A percentile compares a stretch with the other conserved stretches of the same genome.
These are phyloP conservation scores for Ophion obscuratus DNA, from an alignment of 2,888 invertebrate species.

Conservation along the genomic window DNA sequence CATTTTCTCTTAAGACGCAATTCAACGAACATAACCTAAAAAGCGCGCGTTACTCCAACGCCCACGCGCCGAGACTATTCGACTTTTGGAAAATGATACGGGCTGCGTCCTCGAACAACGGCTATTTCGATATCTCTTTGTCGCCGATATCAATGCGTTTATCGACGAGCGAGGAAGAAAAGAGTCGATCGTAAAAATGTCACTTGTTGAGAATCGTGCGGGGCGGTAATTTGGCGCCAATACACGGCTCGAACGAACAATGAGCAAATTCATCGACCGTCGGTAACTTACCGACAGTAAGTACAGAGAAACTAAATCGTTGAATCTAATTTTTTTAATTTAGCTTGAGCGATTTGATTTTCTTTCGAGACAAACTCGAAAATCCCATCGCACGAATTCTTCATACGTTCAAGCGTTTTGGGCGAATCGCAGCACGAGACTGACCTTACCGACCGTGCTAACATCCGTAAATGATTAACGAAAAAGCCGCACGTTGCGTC, in stretches of 20 bases:
- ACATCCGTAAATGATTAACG: not conserved
- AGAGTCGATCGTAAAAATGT: not conserved
- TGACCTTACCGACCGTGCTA: not conserved
- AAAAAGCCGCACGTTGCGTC: not conserved
- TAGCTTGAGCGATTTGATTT: not conserved
- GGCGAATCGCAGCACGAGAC: not conserved
- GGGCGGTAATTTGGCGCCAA: not conserved
- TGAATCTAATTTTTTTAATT: no score
- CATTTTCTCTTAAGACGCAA: constrained; percentile 70
- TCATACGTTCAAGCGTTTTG: not conserved
- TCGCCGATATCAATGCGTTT: not conserved
- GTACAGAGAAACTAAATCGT: not conserved
- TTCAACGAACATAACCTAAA: not conserved
- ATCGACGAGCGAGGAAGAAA: not conserved
- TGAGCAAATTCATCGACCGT: not conserved
- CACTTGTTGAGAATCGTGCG: not conserved
- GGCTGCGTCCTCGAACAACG: not conserved
- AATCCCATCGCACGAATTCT: not conserved
- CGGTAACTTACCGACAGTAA: not conserved
- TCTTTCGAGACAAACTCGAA: not conserved
- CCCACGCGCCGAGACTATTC: not conserved
- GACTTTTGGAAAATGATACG: not conserved
- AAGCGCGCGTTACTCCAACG: not conserved
- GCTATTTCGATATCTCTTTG: not conserved
- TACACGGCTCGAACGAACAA: not conserved